Conservation (phyloP, 2,797 vertebrate species). For the Florisuga fusca region DNA sequence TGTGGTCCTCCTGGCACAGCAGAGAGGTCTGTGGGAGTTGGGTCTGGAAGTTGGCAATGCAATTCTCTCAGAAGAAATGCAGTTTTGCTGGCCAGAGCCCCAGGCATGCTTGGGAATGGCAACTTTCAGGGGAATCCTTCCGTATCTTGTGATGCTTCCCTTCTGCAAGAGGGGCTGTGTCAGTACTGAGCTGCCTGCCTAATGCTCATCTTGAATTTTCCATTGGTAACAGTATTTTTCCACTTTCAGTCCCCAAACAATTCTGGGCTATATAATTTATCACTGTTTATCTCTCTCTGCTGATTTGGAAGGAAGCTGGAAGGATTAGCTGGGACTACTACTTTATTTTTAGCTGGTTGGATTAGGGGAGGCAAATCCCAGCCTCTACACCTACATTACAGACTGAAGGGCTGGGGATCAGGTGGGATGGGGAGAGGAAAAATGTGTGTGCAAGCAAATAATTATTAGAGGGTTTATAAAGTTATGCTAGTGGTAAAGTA, state of each 20-base stretch:
- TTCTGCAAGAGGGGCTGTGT: background rate
- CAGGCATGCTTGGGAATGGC: rapidly evolving
- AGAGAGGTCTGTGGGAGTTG: background rate
- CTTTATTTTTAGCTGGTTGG: background rate
- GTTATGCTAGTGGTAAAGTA: background rate
- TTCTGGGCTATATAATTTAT: background rate
- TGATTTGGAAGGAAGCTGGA: background rate
- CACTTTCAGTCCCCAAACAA: background rate
- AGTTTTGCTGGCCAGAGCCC: background rate
- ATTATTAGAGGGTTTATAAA: background rate
- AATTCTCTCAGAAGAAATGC: rapidly evolving
- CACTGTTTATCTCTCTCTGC: background rate
- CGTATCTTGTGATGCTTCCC: background rate
- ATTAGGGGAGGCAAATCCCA: constrained; percentile 3
- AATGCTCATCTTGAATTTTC: background rate
- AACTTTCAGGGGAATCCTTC: background rate
- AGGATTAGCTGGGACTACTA: background rate
- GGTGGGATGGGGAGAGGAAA: background rate
- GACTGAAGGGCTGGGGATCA: background rate
- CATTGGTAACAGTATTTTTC: background rate
- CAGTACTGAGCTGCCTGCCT: background rate
- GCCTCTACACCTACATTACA: background rate
- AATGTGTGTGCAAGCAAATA: background rate
- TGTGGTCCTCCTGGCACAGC: background rate
- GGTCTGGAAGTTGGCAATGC: background rate